Evolutionary conservation across 2,113 vertebrate genomes (phyloP).

Genomic region (Regulus satrapa): DNA sequence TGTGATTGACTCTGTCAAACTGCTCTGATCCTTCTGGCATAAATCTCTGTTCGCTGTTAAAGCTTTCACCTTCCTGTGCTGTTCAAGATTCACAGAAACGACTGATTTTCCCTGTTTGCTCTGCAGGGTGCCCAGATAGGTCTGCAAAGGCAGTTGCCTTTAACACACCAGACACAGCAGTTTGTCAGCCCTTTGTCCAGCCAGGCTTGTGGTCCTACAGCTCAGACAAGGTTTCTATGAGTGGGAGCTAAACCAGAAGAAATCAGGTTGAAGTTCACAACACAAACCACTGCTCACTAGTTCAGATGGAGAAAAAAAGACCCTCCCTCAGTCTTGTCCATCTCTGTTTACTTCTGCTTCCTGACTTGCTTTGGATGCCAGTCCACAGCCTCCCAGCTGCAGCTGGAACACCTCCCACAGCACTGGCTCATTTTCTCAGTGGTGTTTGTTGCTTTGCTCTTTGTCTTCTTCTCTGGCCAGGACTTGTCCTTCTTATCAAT

Average conservation of each 20-base stretch:
- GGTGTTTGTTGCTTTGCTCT: not conserved
- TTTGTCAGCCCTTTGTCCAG: not conserved
- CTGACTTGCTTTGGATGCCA: not conserved
- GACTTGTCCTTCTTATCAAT: not conserved
- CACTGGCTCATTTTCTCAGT: not conserved
- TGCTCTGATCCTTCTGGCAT: not conserved
- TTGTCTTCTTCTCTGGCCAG: not conserved
- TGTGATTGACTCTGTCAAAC: not conserved
- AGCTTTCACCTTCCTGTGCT: not conserved
- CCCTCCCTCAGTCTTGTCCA: not conserved
- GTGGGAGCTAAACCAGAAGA: not conserved
- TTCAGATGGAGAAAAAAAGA: not conserved
- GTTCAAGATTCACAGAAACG: not conserved
- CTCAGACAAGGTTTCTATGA: not conserved
- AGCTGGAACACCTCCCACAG: not conserved
- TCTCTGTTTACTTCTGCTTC: not conserved
- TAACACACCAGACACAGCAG: no score
- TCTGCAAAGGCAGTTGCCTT: not conserved
- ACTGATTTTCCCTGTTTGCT: not conserved
- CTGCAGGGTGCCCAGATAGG: not conserved
- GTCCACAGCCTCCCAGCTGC: not conserved
- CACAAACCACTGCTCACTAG: not conserved
- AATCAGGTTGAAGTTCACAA: accelerated
- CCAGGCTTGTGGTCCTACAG: not conserved
- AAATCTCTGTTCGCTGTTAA: not conserved